A percentile compares a stretch with the other conserved stretches of the same genome.
phyloP scores from a whole-genome alignment of 2,113 vertebrate species.

The Perca fluviatilis region DNA sequence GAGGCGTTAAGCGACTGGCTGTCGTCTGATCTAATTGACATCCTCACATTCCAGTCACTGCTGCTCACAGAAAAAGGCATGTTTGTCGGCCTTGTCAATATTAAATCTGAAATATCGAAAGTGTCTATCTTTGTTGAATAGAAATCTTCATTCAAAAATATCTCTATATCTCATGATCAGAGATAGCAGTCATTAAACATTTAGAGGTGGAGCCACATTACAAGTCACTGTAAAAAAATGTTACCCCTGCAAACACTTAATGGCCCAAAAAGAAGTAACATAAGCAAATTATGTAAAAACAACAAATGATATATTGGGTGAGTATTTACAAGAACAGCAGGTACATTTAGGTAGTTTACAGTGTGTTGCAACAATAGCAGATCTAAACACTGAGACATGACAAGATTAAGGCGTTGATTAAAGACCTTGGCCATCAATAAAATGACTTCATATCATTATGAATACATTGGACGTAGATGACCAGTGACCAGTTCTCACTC shows the following conservation, averaged over 20 bases:
- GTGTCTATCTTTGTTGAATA: constrained; percentile 41
- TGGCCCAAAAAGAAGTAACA: constrained; percentile 19
- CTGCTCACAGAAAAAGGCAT: constrained; percentile 42
- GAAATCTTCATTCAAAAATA: constrained; percentile 71
- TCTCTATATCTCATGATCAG: constrained; percentile 36
- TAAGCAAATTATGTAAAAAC: constrained; percentile 39
- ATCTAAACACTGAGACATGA: constrained; percentile 46
- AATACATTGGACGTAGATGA: constrained; percentile 19
- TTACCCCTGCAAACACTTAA: constrained; percentile 41
- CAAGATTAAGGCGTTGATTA: constrained; percentile 73
- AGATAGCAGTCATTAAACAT: constrained; percentile 45
- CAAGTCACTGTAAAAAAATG: constrained; percentile 29
- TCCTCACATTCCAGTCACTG: constrained; percentile 21
- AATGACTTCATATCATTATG: constrained; percentile 28
- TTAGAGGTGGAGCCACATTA: constrained; percentile 42
- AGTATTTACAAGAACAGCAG: constrained; percentile 64
- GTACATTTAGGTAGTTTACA: constrained; percentile 66
- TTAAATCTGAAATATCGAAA: constrained; percentile 27
- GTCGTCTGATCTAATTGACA: constrained; percentile 12
- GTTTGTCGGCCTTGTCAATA: not conserved
- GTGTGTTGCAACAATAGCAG: constrained; percentile 66
- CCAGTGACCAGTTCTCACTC: constrained; percentile 16
- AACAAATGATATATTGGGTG: constrained; percentile 31
- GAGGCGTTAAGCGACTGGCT: not conserved
- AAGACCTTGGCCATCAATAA: constrained; percentile 48